Conservation (phyloP, 2,113 vertebrate species). For the Phoxinus phoxinus region DNA sequence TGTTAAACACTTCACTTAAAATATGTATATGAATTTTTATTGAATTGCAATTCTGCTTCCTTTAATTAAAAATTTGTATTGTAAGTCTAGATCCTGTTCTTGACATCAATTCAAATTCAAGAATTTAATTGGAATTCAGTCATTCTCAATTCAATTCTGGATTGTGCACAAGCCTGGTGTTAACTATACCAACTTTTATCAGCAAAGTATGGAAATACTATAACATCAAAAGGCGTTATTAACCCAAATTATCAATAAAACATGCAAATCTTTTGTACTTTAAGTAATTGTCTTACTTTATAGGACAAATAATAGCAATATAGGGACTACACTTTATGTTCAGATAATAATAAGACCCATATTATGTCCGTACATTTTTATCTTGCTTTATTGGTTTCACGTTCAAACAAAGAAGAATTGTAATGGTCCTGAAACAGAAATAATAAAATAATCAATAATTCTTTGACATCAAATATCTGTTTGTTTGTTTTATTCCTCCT, state of each 20-base stretch:
- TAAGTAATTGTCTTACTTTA: background rate
- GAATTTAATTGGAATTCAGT: too few relatives aligned
- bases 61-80: too few relatives aligned
- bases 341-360: background rate
- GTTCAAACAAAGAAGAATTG: background rate
- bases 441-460: background rate
- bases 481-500: background rate
- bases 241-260: background rate
- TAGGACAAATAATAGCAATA: background rate
- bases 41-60: too few relatives aligned
- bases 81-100: too few relatives aligned
- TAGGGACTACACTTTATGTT: background rate
- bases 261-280: background rate
- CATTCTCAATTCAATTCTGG: too few relatives aligned
- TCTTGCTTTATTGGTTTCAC: background rate
- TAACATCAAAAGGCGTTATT: background rate
- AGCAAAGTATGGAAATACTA: background rate
- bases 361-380: background rate
- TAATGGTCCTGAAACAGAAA: background rate
- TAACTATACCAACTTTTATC: background rate
- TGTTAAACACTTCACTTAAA: too few relatives aligned
- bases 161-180: too few relatives aligned
- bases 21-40: too few relatives aligned
- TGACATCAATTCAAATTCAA: too few relatives aligned
- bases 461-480: background rate